A percentile compares a stretch with the other conserved stretches of the same genome.
These are phyloP conservation scores for Phainopepla nitens DNA, from an alignment of 2,113 vertebrate genomes.

Conservation along the genomic window DNA sequence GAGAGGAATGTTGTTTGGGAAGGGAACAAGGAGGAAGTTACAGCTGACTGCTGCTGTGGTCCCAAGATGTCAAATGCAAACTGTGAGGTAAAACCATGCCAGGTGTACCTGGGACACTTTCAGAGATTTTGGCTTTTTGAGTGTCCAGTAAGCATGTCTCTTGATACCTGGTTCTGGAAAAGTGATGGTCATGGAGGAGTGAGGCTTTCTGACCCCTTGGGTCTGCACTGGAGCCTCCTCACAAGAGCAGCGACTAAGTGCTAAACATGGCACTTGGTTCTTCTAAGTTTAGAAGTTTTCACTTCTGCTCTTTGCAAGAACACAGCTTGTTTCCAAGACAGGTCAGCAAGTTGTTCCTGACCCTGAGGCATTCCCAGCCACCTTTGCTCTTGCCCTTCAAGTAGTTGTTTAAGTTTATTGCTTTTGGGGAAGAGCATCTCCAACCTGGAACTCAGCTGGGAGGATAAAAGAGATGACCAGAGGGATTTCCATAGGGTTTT, in stretches of 20 bases:
- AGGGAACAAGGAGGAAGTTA: neutral
- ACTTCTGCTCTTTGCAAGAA: neutral
- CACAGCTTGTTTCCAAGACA: neutral
- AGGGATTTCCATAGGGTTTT: neutral
- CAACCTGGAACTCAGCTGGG: neutral
- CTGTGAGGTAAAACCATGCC: neutral
- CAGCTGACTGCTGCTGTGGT: neutral
- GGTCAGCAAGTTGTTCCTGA: neutral
- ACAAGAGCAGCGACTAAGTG: neutral
- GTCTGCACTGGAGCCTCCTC: neutral
- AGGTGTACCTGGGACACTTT: neutral
- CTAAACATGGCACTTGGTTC: neutral
- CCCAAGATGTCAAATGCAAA: neutral
- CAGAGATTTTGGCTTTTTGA: neutral
- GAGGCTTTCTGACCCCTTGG: neutral
- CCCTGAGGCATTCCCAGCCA: neutral
- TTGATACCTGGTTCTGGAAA: neutral
- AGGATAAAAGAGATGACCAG: neutral
- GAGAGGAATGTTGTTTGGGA: neutral
- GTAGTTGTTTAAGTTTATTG: neutral
- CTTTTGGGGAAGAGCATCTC: neutral
- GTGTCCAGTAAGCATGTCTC: neutral
- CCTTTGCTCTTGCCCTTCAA: neutral
- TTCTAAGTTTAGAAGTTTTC: too few species aligned
- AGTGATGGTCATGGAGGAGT: accelerated